phyloP scores from a whole-genome alignment of 1,140 invertebrate species.

The Varroa destructor region DNA sequence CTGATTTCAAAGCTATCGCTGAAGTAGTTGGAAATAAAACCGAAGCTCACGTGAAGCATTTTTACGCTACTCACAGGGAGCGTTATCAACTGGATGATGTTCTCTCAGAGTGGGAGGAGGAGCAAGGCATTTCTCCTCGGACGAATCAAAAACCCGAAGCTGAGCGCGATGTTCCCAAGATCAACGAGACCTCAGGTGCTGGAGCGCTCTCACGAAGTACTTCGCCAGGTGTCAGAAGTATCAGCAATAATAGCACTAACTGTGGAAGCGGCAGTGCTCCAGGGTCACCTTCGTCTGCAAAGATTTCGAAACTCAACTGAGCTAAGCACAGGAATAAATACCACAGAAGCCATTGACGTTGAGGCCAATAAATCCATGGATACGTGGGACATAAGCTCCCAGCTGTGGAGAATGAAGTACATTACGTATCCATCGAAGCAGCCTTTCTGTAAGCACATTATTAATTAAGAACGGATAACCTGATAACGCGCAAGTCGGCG shows the following conservation, averaged over 20 bases:
- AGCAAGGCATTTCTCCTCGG: slow-evolving; percentile 46
- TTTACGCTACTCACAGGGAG: slow-evolving; percentile 75
- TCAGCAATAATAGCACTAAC: no score
- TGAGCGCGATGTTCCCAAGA: slow-evolving; percentile 27
- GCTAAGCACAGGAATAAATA: no score
- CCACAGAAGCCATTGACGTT: no score
- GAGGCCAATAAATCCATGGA: no score
- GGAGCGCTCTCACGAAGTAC: background rate
- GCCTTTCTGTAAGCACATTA: no score
- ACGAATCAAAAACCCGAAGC: slow-evolving; percentile 32
- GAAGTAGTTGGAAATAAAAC: slow-evolving; percentile 89
- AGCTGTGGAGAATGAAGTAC: no score
- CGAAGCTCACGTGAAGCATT: slow-evolving; percentile 73
- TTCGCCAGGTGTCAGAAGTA: slow-evolving; percentile 7
- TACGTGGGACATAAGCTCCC: no score
- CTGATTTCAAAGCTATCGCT: slow-evolving; percentile 86
- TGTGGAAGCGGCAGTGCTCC: background rate
- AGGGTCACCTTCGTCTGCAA: slow-evolving; percentile 8
- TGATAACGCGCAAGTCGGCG: no score
- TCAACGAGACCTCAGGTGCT: background rate
- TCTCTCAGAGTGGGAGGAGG: slow-evolving; percentile 69
- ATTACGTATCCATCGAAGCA: no score
- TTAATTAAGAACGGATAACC: no score
- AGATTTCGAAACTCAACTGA: slow-evolving; percentile 1
- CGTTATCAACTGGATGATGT: slow-evolving; percentile 79